phyloP scores from a whole-genome alignment of 2,888 invertebrate species.

The Caenorhabditis afra region DNA sequence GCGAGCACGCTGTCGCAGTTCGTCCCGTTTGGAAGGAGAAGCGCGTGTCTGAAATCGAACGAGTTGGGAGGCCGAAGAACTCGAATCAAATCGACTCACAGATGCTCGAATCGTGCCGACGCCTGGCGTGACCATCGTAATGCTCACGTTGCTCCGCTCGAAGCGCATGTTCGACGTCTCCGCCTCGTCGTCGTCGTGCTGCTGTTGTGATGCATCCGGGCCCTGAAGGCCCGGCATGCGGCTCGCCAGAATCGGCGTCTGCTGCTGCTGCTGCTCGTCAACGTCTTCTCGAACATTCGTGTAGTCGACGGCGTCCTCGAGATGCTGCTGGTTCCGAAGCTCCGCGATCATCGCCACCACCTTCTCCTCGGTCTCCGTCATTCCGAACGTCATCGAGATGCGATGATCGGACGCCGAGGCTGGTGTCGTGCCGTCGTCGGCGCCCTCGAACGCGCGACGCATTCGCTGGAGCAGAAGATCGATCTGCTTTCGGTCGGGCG shows the following conservation, averaged over 20 bases:
- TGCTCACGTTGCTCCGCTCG: conserved; percentile 43
- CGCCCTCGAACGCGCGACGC: conserved; percentile 63
- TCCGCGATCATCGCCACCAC: conserved; percentile 67
- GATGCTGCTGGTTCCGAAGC: conserved; percentile 59
- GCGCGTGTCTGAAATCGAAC: conserved; percentile 40
- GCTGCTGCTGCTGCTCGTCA: background rate
- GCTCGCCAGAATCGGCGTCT: conserved; percentile 37
- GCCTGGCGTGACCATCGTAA: conserved; percentile 59
- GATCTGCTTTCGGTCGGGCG: conserved; percentile 63
- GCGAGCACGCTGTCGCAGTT: conserved; percentile 67
- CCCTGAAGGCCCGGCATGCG: conserved; percentile 21
- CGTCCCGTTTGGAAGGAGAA: conserved; percentile 62
- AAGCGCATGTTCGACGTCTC: conserved; percentile 53
- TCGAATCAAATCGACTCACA: conserved; percentile 14
- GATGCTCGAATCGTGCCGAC: conserved; percentile 47
- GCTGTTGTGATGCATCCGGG: background rate
- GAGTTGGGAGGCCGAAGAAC: too few relatives aligned
- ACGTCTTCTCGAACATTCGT: conserved; percentile 38
- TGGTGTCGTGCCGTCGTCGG: conserved; percentile 56
- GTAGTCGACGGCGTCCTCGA: conserved; percentile 65
- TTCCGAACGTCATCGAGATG: conserved; percentile 64
- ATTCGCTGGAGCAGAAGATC: conserved; percentile 59
- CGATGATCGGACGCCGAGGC: conserved; percentile 67
- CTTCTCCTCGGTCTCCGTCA: conserved; percentile 66
- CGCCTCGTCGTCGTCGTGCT: conserved; percentile 39